Evolutionary conservation across 2,797 vertebrate genomes (phyloP).

Genomic region (Tarsius wallacei): DNA sequence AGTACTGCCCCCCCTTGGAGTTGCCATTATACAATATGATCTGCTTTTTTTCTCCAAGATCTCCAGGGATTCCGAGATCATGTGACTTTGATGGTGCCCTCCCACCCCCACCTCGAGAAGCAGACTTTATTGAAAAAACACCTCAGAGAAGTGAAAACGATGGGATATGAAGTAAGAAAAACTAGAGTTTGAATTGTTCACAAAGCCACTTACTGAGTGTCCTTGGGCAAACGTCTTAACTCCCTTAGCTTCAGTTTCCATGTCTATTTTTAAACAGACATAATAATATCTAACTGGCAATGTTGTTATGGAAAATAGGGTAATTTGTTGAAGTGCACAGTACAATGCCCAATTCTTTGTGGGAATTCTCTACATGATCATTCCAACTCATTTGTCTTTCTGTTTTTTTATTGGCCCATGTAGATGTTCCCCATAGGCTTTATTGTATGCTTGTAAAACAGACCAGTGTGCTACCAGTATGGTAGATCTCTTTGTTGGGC

Average conservation of each 20-base stretch:
- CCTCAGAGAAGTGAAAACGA: background rate
- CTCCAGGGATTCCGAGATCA: background rate
- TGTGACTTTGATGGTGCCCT: background rate
- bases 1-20: background rate
- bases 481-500: background rate
- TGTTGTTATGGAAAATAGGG: background rate
- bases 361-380: background rate
- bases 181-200: background rate
- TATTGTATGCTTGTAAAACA: background rate
- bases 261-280: background rate
- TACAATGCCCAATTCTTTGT: background rate
- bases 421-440: background rate
- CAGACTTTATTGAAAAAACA: conserved; percentile 49
- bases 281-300: conserved; percentile 23
- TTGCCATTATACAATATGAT: conserved; percentile 19
- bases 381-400: background rate
- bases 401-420: background rate
- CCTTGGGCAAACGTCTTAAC: too few relatives aligned
- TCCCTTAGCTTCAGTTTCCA: background rate
- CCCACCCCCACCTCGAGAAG: background rate
- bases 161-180: background rate
- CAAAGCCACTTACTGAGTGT: background rate
- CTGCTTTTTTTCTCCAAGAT: conserved; percentile 57
- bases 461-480: background rate
- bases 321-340: background rate